Conservation (phyloP, 2,888 invertebrate species). For the Philereme vetulata region DNA sequence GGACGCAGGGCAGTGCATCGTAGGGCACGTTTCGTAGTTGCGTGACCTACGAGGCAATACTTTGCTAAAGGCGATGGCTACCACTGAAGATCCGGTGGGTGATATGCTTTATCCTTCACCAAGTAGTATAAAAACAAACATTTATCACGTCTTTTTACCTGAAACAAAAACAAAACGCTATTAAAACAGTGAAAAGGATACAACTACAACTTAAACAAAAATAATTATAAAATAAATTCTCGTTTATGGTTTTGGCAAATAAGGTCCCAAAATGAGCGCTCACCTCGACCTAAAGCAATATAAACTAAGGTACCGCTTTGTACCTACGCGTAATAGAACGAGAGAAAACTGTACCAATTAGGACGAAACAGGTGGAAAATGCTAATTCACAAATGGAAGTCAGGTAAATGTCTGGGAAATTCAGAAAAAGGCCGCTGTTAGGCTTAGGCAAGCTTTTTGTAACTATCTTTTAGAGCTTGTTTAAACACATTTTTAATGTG, state of each 20-base stretch:
- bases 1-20: too few species aligned
- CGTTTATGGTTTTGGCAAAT: background rate
- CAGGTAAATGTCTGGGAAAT: constrained; percentile 1
- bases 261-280: background rate
- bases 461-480: background rate
- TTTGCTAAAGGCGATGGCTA: too few species aligned
- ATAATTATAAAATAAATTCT: background rate
- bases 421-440: background rate
- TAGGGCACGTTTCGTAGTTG: too few species aligned
- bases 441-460: background rate
- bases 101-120: background rate
- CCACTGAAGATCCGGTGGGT: too few species aligned
- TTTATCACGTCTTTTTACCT: background rate
- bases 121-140: background rate
- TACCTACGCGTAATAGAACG: constrained; percentile 10
- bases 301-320: constrained; percentile 7
- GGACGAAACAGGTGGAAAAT: constrained; percentile 12
- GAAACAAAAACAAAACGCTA: background rate
- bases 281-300: constrained; percentile 3
- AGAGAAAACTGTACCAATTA: constrained; percentile 13
- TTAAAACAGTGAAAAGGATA: background rate
- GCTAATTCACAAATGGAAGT: constrained; percentile 13
- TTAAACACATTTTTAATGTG: background rate
- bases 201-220: background rate
- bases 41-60: too few species aligned